These are phyloP conservation scores for Eriosoma lanigerum DNA, from an alignment of 1,140 invertebrate species.

Conservation along the genomic window DNA sequence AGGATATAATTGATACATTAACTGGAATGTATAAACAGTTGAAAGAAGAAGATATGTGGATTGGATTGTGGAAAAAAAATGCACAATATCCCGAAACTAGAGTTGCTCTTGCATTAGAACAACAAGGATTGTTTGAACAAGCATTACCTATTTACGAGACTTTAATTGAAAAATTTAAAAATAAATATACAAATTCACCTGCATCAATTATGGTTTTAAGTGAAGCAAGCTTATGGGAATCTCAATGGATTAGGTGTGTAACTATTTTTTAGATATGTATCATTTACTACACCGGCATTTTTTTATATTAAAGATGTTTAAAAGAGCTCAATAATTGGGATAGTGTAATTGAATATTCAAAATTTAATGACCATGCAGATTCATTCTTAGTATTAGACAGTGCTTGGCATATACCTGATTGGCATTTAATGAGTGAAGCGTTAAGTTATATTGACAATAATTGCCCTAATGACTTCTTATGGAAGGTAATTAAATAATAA, in stretches of 20 bases:
- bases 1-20: conserved; percentile 71
- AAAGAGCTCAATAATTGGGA: conserved; percentile 98
- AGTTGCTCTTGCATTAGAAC: conserved; percentile 88
- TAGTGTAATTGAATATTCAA: conserved; percentile 79
- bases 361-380: conserved; percentile 74
- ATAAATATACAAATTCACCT: conserved; percentile 75
- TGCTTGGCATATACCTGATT: conserved; percentile 92
- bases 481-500: conserved; percentile 65
- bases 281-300: not conserved
- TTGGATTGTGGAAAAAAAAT: conserved; percentile 90
- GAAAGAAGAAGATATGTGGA: conserved; percentile 95
- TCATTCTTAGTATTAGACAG: conserved; percentile 89
- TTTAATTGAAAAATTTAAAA: conserved; percentile 84
- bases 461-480: conserved; percentile 85
- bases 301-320: conserved; percentile 68
- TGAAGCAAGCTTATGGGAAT: conserved; percentile 83
- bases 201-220: conserved; percentile 74
- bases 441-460: conserved; percentile 85
- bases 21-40: conserved; percentile 86
- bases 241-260: conserved; percentile 78
- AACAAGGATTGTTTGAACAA: conserved; percentile 95
- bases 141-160: conserved; percentile 85
- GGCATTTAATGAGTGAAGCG: conserved; percentile 91
- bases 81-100: conserved; percentile 87
- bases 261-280: conserved; percentile 2